Evolutionary conservation across 1,140 invertebrate genomes (phyloP), one percentile per base, ranked within the genome.

Genomic region (Drosophila sp.): DNA sequence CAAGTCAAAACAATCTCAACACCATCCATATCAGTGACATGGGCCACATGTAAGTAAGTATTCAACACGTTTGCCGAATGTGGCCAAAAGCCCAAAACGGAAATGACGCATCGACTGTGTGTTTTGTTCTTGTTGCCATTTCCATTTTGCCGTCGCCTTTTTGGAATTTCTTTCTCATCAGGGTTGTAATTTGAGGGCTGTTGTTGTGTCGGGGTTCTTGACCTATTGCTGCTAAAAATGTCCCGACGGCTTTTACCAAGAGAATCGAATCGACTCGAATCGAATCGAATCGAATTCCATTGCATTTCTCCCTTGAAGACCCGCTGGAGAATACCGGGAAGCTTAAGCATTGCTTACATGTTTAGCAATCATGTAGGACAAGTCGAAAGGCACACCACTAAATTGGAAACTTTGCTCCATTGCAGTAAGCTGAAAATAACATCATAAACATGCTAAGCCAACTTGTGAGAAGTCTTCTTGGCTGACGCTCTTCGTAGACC

Each of bases 81-180:
- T 38, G 36, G 27, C 34, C 43, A 40, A 18, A 45, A 8, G 14
- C 57, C 16, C 13, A 43, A 5, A 74, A 36, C 58, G 78, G 78
- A 84, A 72, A 78, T 87, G 82, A 84, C 81, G 81, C 81, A 84
- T 69, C 48, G 73, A n/a, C 57, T 54, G 43, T 79, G 36, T 50
- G 29, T 34, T 72, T 25, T 18, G 38, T 56, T 57, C 14, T 46
- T 69, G 41, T 70, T 74, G 61, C 54, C 16, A 18, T 58, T 41
- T 21, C 4, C 29, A 43, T 65, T 77, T 77, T 21, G 4, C 21
- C 21, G 21, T 21, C 29, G 69, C 34, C 40, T 61, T 64, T 77
- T 73, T 13, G 45, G 41, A 57, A 57, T 62, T 75, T 51, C 58
- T 25, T 65, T 16, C 21, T 8, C 6, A 13, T 18, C 38, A 18